A percentile compares a stretch with the other conserved stretches of the same genome.
Conservation (phyloP, 1,140 invertebrate species). For the Phocides pigmalion region DNA sequence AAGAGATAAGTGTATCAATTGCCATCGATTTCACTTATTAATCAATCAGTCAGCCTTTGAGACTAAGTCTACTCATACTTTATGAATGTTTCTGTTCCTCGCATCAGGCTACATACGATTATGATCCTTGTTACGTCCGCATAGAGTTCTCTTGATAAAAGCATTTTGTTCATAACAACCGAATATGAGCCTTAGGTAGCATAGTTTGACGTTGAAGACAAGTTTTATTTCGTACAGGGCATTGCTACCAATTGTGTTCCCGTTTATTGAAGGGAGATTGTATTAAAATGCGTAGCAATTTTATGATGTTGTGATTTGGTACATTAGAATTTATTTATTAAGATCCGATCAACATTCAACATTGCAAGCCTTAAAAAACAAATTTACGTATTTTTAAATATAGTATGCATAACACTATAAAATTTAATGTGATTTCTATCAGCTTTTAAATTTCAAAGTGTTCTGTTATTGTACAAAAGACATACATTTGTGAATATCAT, state of each 20-base stretch:
- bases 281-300: not conserved
- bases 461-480: no score
- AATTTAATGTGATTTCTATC: no score
- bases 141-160: not conserved
- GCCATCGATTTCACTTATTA: conserved; percentile 35
- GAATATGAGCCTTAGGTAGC: conserved; percentile 12
- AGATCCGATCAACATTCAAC: no score
- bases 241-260: not conserved
- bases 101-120: not conserved
- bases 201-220: conserved; percentile 4
- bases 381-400: no score
- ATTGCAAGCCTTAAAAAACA: no score
- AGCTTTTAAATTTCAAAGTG: no score
- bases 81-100: conserved; percentile 22
- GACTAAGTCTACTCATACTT: conserved; percentile 16
- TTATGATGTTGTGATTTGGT: not conserved
- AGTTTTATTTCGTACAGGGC: conserved; percentile 16
- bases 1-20: conserved; percentile 30
- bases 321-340: not conserved
- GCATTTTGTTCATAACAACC: not conserved
- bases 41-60: conserved; percentile 28
- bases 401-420: no score
- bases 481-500: no score
- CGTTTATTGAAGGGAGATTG: not conserved
- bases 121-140: not conserved